Evolutionary conservation across 2,888 invertebrate genomes (phyloP), one percentile per base, ranked within the genome.

Genomic region (Sinodicranocentrus sp.): DNA sequence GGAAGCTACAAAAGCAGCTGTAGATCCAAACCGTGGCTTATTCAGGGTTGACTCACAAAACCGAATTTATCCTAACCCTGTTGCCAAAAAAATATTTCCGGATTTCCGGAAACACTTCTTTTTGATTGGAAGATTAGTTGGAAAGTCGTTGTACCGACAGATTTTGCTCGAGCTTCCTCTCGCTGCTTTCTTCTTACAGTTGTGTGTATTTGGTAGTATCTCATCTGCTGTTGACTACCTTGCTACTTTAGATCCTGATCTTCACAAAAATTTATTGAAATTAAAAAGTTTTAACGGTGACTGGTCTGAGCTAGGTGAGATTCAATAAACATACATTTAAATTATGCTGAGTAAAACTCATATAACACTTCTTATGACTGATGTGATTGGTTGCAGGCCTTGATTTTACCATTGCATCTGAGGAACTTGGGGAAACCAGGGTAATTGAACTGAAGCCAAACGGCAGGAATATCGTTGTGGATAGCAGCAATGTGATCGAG

Each of bases 121-220:
- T 91, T 98, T 99, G 90, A 94, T 98, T 75, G 99, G 99, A 10
- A 93, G 98, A 82, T 95, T 98, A 91, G 91, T 98, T 26, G 98
- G 98, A 54, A 98, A 98, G 95, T 97, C 98, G 0, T 92, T 99
- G 67, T 98, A 98, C 91, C 98, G 98, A 91, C 97, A 97, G 91
- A 93, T 98, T 75, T 91, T 99, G 84, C 96, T 98, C 3, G 99
- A 99, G 90, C 91, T 99, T 43, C 98, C 98, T 0, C 93, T 99
- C 88, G 98, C 99, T 1, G 96, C 97, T 89, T 99, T 99, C 91
- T 99, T 99, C 91, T 92, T 99, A 25, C 95, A 96, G 0, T 96
- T 96, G 91, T 91, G 97, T 61, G 93, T 97, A 33, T 95, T 96
- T 0, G 95, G 95, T 89, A 93, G 93, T 75, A 93, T 94, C 15